phyloP scores from a whole-genome alignment of 2,113 vertebrate species.

The Zingel zingel region DNA sequence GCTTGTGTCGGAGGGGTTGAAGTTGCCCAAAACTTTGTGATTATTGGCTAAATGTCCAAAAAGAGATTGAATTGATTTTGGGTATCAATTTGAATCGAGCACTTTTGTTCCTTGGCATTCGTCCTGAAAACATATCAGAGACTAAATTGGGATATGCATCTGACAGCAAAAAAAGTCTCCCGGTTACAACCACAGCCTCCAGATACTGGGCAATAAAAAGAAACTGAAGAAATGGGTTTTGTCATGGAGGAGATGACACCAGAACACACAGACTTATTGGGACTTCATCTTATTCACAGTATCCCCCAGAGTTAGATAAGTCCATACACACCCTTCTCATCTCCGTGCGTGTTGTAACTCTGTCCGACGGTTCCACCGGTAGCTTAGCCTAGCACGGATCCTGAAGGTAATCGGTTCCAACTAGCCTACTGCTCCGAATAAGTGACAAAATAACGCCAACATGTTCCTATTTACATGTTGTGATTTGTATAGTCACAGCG shows the following conservation, averaged over 20 bases:
- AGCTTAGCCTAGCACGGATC: no score
- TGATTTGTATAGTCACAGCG: no score
- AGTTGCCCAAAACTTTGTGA: not conserved
- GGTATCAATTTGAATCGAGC: not conserved
- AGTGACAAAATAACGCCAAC: no score
- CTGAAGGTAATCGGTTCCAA: no score
- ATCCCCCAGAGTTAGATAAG: no score
- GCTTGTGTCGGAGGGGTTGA: not conserved
- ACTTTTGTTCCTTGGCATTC: not conserved
- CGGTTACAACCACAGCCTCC: not conserved
- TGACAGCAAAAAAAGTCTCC: not conserved
- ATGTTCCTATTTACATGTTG: no score
- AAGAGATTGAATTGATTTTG: constrained; percentile 4
- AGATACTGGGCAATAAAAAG: not conserved
- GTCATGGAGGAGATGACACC: not conserved
- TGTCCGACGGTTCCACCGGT: no score
- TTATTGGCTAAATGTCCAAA: constrained; percentile 20
- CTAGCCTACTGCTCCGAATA: no score
- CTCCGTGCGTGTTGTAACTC: no score
- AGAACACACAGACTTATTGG: no score
- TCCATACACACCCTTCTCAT: no score
- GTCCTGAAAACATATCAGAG: constrained; percentile 12
- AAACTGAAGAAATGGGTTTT: not conserved
- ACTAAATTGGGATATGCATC: not conserved
- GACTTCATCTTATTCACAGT: no score